Evolutionary conservation across 2,113 vertebrate genomes (phyloP).

Genomic region (Burhinus bistriatus): DNA sequence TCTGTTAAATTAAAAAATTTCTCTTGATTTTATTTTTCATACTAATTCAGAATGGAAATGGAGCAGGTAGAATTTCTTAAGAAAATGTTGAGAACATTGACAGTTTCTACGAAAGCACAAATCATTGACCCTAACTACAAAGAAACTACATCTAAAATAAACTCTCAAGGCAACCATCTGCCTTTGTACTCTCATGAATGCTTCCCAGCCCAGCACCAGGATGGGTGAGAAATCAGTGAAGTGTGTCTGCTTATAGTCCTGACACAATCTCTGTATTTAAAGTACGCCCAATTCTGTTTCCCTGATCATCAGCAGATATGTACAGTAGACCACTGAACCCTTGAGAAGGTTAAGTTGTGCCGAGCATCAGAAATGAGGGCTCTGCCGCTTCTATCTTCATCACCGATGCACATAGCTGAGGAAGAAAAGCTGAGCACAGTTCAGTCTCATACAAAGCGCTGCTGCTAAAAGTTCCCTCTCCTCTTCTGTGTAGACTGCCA

Average conservation of each 20-base stretch:
- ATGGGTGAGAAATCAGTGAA: not conserved
- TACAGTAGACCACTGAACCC: not conserved
- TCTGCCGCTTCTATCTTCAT: not conserved
- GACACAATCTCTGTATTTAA: not conserved
- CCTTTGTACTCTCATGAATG: not conserved
- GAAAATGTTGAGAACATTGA: not conserved
- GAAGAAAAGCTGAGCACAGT: not conserved
- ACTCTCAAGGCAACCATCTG: not conserved
- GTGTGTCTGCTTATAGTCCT: not conserved
- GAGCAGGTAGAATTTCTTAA: not conserved
- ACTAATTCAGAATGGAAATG: not conserved
- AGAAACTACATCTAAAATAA: not conserved
- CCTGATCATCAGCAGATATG: not conserved
- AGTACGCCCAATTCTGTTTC: not conserved
- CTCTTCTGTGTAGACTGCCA: not conserved
- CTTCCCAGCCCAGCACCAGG: not conserved
- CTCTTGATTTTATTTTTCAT: not conserved
- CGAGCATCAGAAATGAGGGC: not conserved
- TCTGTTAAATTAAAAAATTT: not conserved
- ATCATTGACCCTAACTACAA: not conserved
- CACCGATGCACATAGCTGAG: not conserved
- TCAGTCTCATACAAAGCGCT: not conserved
- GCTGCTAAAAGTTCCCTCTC: not conserved
- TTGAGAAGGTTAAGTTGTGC: not conserved
- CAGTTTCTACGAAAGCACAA: not conserved